Conservation (phyloP, 1,140 invertebrate species). For the Dendroctonus valens region DNA sequence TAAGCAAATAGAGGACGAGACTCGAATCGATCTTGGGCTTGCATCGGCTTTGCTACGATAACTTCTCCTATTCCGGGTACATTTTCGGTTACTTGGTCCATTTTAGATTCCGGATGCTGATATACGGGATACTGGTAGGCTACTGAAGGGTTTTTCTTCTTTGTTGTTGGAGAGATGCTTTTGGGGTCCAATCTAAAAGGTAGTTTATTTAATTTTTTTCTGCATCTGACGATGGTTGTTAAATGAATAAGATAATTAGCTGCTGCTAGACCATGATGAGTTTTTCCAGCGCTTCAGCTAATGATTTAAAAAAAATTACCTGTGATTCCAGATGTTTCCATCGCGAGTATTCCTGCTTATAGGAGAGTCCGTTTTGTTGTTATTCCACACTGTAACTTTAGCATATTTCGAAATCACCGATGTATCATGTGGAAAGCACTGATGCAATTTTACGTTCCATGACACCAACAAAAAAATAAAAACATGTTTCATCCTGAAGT, state of each 20-base stretch:
- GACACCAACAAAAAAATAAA: slow-evolving; percentile 21
- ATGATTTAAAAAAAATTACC: slow-evolving; percentile 25
- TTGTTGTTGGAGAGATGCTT: slow-evolving; percentile 32
- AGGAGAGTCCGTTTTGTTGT: slow-evolving; percentile 17
- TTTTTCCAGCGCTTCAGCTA: too few relatives aligned
- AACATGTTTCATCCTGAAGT: slow-evolving; percentile 19
- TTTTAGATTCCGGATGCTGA: slow-evolving; percentile 32
- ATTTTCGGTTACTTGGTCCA: slow-evolving; percentile 33
- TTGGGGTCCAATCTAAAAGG: slow-evolving; percentile 40
- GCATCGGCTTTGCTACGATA: slow-evolving; percentile 18
- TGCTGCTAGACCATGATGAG: too few relatives aligned
- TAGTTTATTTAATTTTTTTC: too few relatives aligned
- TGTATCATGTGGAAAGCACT: slow-evolving; percentile 23
- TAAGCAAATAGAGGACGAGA: slow-evolving; percentile 45
- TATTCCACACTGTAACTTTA: slow-evolving; percentile 47
- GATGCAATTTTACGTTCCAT: slow-evolving; percentile 7
- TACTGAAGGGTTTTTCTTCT: slow-evolving; percentile 30
- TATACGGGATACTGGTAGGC: slow-evolving; percentile 37
- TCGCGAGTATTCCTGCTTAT: slow-evolving; percentile 36
- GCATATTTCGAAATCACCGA: slow-evolving; percentile 43
- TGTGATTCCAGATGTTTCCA: slow-evolving; percentile 44
- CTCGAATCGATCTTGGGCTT: slow-evolving; percentile 44
- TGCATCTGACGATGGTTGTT: too few relatives aligned
- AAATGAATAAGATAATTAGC: too few relatives aligned
- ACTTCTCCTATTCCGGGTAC: slow-evolving; percentile 46